Conservation (phyloP, 2,888 invertebrate species). For the Ecdyonurus torrentis region DNA sequence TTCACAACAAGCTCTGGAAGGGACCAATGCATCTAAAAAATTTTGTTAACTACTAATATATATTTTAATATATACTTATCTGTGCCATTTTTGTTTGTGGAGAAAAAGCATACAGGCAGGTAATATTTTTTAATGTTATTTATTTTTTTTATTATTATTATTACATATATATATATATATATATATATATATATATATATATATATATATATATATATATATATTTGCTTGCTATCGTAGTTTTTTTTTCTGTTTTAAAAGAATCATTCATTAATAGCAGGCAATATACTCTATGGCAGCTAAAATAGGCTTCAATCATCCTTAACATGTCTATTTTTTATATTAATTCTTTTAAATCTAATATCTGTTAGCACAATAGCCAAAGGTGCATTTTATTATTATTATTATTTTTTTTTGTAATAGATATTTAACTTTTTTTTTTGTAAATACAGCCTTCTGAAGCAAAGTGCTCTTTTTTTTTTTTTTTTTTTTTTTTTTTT, state of each 20-base stretch:
- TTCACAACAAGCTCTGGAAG: conserved; percentile 4
- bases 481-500: not conserved
- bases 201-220: not conserved
- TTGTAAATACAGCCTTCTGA: conserved; percentile 1
- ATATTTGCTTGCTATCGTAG: not conserved
- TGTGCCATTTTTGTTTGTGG: not conserved
- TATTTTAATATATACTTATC: not conserved
- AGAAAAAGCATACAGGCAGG: not conserved
- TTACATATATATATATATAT: too few species aligned
- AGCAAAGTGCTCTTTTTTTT: not conserved
- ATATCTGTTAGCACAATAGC: not conserved
- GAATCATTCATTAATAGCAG: not conserved
- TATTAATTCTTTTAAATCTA: not conserved
- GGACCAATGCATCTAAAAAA: conserved; percentile 4
- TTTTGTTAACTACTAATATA: not conserved
- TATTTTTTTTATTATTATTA: too few species aligned
- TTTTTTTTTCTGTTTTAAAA: not conserved
- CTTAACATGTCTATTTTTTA: not conserved
- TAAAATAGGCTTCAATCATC: not conserved
- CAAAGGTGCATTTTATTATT: not conserved
- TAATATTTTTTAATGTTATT: not conserved
- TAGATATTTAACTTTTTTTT: not conserved
- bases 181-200: too few species aligned
- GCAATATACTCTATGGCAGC: not conserved
- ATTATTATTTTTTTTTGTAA: not conserved